Evolutionary conservation across 2,888 invertebrate species (phyloP), one percentile per base, ranked within the genome.

Genomic region (Pristionchus japonicus): DNA sequence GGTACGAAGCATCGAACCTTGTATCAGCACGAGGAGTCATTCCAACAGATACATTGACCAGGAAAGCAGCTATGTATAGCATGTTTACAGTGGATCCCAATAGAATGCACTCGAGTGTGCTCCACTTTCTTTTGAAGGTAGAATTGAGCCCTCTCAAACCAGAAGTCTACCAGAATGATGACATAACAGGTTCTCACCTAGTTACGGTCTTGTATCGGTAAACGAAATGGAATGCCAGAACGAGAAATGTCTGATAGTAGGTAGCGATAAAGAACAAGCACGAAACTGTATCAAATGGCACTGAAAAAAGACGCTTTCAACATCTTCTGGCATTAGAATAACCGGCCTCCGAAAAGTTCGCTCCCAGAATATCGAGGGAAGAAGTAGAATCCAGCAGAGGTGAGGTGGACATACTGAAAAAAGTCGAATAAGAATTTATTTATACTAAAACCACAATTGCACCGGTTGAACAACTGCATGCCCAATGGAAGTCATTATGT

Each of bases 161-260:
- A n/a, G n/a, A 43, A 43, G 43, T 9, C 43, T 43, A 43, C 11
- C 43, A 9, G 43, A 74, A 4, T 0, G 70, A 37, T 23, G 20
- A n/a, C n/a, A 80, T 31, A 4, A 49, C 11, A 1, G 7, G 20
- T 37, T 4, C 2, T 40, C 15, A 49, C 80, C 80, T n/a, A 0
- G 82, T 83, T 1, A 83, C 34, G n/a, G 82, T 83, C 34, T 52
- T 34, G 23, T 52, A 57, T 31, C 82, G 82, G n/a, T 83, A 83
- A 15, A 83, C n/a, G 34, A 83, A 83, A 37, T 83, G 82, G n/a
- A 43, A 83, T 0, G 82, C 82, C 9, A 83, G 82, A 0, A 83
- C 43, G 52, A 83, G 49, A 20, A 83, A 83, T 0, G 82, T 83
- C 43, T 83, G 82, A 34, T 83, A 83, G 52, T 52, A 83, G 34